These are phyloP conservation scores for Drosophila picticornis DNA, from an alignment of 2,888 invertebrate genomes.

Conservation along the genomic window DNA sequence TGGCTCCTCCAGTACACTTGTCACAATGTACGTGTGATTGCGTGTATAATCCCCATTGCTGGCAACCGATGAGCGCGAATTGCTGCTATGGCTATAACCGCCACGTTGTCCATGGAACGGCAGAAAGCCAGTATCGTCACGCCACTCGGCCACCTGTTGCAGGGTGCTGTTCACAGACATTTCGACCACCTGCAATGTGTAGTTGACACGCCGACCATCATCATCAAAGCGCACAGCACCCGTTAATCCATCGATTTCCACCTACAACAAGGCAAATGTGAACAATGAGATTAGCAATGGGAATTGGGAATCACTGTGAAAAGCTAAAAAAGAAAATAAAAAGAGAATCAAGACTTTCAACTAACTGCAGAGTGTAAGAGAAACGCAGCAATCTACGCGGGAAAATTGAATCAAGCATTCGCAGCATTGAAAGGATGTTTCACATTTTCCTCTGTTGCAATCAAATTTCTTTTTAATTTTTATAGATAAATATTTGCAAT, in stretches of 20 bases:
- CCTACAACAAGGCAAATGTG: constrained; percentile 86
- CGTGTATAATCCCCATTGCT: constrained; percentile 90
- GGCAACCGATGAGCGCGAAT: constrained; percentile 42
- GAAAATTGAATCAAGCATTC: constrained; percentile 9
- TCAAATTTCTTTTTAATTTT: constrained; percentile 27
- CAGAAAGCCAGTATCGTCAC: constrained; percentile 91
- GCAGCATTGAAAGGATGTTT: constrained; percentile 7
- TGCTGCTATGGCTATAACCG: constrained; percentile 17
- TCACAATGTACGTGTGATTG: constrained; percentile 94
- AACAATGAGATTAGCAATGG: constrained; percentile 48
- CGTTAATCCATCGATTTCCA: constrained; percentile 95
- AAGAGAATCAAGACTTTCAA: not conserved
- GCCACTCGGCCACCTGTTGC: constrained; percentile 96
- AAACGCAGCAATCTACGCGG: not conserved
- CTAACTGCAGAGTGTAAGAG: not conserved
- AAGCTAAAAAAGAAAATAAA: not conserved
- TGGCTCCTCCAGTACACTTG: constrained; percentile 94
- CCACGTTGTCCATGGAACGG: constrained; percentile 85
- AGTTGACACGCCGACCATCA: constrained; percentile 94
- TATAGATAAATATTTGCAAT: constrained; percentile 43
- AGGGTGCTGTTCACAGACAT: constrained; percentile 97
- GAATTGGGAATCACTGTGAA: constrained; percentile 35
- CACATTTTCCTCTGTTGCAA: constrained; percentile 13
- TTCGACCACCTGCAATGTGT: constrained; percentile 95
- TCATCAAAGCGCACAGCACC: constrained; percentile 96